These are phyloP conservation scores for Actias luna DNA, from an alignment of 2,888 invertebrate species.

Conservation along the genomic window DNA sequence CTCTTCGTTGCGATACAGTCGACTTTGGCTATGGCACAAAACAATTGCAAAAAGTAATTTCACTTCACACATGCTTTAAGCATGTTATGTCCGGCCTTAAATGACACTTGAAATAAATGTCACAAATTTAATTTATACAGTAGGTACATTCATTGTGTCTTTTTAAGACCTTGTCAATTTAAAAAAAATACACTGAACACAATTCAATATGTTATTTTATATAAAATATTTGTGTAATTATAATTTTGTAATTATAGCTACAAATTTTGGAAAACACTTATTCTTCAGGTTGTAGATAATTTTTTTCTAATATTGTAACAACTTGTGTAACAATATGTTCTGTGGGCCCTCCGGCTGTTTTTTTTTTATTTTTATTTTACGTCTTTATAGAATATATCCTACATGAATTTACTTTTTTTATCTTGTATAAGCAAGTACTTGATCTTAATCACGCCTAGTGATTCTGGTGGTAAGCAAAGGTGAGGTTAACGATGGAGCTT, in stretches of 20 bases:
- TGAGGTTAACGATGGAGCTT: no score
- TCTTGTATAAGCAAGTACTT: no score
- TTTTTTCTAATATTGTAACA: no score
- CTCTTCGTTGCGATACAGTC: slow-evolving; percentile 7
- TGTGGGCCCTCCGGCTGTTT: no score
- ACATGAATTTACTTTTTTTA: no score
- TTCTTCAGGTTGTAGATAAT: no score
- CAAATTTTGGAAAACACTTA: no score
- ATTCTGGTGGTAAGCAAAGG: no score
- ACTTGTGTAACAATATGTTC: no score
- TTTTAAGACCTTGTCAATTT: background rate
- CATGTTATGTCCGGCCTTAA: background rate
- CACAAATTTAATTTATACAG: background rate
- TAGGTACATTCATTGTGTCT: background rate
- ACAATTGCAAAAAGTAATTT: slow-evolving; percentile 8
- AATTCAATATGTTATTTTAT: background rate
- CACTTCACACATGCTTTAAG: background rate
- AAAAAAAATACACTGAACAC: background rate
- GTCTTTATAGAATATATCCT: no score
- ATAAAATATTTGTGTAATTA: background rate
- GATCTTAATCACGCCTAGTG: no score
- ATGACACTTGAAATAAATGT: slow-evolving; percentile 1
- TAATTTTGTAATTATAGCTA: background rate
- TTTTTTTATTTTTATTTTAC: no score
- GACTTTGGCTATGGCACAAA: background rate